These are phyloP conservation scores for Cephonodes hylas DNA, from an alignment of 2,888 invertebrate species.

Conservation along the genomic window DNA sequence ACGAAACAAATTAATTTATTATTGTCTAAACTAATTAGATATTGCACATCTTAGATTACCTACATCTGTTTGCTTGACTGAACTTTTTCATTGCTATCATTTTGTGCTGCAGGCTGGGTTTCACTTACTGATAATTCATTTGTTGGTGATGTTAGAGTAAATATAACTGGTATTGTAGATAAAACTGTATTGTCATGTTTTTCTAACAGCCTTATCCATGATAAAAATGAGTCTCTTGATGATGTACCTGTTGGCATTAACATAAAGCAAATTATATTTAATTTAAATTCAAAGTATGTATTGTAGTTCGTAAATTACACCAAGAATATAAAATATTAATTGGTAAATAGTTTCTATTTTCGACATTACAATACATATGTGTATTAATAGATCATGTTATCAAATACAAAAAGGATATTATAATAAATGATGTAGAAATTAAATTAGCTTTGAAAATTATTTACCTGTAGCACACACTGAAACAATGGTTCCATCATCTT, in stretches of 20 bases:
- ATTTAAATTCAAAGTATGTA: neutral
- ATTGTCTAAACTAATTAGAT: neutral
- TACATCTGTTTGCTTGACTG: conserved; percentile 2
- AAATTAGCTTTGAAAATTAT: neutral
- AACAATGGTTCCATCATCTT: conserved; percentile 94
- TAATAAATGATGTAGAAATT: neutral
- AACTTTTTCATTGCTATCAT: conserved; percentile 27
- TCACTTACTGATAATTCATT: conserved; percentile 63
- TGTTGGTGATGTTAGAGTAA: conserved; percentile 86
- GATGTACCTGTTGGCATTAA: conserved; percentile 84
- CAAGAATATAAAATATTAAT: neutral
- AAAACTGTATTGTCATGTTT: conserved; percentile 87
- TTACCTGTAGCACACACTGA: conserved; percentile 91
- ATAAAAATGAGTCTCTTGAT: conserved; percentile 93
- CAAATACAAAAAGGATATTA: no score
- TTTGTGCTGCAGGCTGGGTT: conserved; percentile 46
- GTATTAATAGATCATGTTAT: no score
- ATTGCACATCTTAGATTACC: neutral
- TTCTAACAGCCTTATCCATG: conserved; percentile 93
- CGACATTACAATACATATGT: no score
- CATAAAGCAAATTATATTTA: neutral
- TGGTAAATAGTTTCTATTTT: no score
- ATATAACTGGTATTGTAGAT: conserved; percentile 89
- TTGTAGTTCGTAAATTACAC: neutral
- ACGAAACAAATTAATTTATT: conserved; percentile 28